These are phyloP conservation scores for Nothocercus nigrocapillus DNA, from an alignment of 2,113 vertebrate species.

Conservation along the genomic window DNA sequence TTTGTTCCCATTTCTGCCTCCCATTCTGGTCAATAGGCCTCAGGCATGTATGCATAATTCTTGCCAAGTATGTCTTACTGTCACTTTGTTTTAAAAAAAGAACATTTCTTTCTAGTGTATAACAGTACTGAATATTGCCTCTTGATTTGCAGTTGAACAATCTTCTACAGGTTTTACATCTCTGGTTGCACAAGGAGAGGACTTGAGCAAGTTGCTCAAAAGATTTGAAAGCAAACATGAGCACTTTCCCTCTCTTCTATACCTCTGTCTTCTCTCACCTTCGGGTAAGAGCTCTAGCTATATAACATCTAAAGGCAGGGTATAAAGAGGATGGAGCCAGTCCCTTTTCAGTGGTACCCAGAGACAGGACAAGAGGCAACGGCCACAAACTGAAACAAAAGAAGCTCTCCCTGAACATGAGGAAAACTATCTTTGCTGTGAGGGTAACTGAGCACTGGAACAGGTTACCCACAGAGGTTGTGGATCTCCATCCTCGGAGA, in stretches of 20 bases:
- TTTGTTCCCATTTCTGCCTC: not conserved
- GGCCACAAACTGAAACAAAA: not conserved
- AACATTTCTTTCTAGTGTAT: not conserved
- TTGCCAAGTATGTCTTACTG: not conserved
- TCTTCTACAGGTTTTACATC: not conserved
- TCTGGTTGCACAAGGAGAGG: not conserved
- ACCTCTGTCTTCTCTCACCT: not conserved
- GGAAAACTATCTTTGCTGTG: not conserved
- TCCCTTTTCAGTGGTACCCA: not conserved
- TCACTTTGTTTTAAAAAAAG: not conserved
- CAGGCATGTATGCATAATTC: fast-evolving
- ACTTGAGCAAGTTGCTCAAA: not conserved
- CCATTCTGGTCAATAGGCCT: not conserved
- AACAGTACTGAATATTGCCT: not conserved
- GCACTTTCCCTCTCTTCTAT: not conserved
- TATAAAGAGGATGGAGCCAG: not conserved
- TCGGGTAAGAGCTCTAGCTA: not conserved
- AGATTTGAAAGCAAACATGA: not conserved
- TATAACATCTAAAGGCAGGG: not conserved
- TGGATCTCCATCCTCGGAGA: not conserved
- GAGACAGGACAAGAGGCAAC: not conserved
- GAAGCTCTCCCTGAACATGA: not conserved
- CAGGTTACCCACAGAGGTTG: not conserved
- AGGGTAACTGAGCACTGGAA: not conserved
- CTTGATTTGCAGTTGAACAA: not conserved